These are phyloP conservation scores for Seriola rivoliana DNA, from an alignment of 2,113 vertebrate species.

Conservation along the genomic window DNA sequence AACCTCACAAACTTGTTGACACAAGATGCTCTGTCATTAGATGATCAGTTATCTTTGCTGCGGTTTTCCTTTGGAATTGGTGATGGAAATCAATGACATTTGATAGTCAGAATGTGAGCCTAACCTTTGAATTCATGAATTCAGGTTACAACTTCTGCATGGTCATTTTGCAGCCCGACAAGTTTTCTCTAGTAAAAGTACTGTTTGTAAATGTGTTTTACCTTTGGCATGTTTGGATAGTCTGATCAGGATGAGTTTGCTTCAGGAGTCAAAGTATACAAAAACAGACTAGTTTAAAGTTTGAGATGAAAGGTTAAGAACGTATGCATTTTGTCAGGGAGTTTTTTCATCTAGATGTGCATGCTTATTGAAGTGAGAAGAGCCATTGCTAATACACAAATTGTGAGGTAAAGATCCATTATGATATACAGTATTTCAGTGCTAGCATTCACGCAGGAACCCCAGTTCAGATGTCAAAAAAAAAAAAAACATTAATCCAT, in stretches of 20 bases:
- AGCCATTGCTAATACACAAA: too few species aligned
- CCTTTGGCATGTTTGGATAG: slow-evolving; percentile 11
- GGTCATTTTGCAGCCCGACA: neutral
- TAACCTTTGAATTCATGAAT: neutral
- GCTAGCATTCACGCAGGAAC: too few species aligned
- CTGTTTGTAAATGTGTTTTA: neutral
- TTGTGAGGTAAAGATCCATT: too few species aligned
- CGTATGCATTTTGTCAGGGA: too few species aligned
- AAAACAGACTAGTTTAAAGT: neutral
- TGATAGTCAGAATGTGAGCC: neutral
- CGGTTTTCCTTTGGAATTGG: too few species aligned
- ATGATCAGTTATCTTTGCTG: neutral
- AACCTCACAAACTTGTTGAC: neutral
- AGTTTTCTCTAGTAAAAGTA: neutral
- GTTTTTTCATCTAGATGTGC: too few species aligned
- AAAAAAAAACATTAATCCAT: too few species aligned
- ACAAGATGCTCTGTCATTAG: neutral
- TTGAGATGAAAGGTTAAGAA: neutral
- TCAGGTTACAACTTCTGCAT: neutral
- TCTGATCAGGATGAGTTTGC: slow-evolving; percentile 1
- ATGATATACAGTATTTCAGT: too few species aligned
- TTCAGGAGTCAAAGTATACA: neutral
- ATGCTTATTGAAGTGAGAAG: neutral
- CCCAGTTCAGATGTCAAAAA: too few species aligned
- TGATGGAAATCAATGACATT: too few species aligned